Evolutionary conservation across 2,797 vertebrate genomes (phyloP), one percentile per base, ranked within the genome.

Genomic region (Acanthurus lineatus): DNA sequence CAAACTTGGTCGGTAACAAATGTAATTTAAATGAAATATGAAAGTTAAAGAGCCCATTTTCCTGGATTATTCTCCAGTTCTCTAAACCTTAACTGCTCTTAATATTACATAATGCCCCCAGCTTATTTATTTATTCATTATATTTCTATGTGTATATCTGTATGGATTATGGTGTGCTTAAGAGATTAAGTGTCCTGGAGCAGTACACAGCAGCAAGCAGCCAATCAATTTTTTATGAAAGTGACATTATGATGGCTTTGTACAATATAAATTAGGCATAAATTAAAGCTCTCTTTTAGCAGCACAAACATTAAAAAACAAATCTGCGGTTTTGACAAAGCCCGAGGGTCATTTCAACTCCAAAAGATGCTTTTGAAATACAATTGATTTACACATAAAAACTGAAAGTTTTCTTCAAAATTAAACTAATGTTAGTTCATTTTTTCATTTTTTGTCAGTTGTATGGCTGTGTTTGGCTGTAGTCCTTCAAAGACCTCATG

Each of bases 201-300:
- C 22, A 45, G 68, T 40, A 75, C 17, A 77, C 71, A 76, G 62
- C 5, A 58, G 52, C 35, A 70, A 60, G 59, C 3, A 74, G 52
- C 64, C 62, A 77, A 54, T 86, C 45, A 11, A 47, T 84, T 63
- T 58, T 62, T 77, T 48, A 77, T 73, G 58, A 16, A 68, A 79
- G 57, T 53, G 16, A 71, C 54, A 66, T 69, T 58, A 66, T 44
- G 52, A 69, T 32, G 57, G 25, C 61, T 79, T 56, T 44, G 52
- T 68, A 60, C 10, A 45, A 58, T 71, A 56, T 61, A 63, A 77
- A 81, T 76, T 62, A 74, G 54, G 42, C 51, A 80, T 73, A 52
- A 69, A 70, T 77, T 53, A 49, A 65, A 76, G 28, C n/a, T 6
- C 69, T 65, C 11, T 54, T 48, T 20, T 44, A 64, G 20, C 49